These are phyloP conservation scores for Drosophila teissieri DNA, from an alignment of 1,140 invertebrate genomes.

Conservation along the genomic window DNA sequence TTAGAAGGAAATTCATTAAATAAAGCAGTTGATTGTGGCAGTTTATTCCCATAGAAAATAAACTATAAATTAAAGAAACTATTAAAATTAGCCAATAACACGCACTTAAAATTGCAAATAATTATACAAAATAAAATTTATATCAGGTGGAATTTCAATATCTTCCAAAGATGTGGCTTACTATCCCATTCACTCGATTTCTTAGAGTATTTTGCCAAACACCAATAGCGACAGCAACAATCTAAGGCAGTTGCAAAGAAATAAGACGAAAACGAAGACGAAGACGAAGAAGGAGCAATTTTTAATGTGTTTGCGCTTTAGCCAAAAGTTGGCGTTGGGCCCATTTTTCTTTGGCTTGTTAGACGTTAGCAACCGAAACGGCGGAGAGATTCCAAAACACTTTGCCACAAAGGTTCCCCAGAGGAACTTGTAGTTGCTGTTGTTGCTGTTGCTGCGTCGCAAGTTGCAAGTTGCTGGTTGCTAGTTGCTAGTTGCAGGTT, in stretches of 20 bases:
- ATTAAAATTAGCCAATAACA: no score
- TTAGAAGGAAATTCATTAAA: background rate
- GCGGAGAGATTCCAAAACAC: conserved; percentile 54
- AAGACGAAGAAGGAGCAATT: conserved; percentile 57
- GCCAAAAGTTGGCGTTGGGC: conserved; percentile 80
- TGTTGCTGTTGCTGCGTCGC: conserved; percentile 21
- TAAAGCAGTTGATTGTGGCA: no score
- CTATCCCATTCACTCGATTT: background rate
- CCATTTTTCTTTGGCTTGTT: conserved; percentile 83
- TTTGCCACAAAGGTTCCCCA: conserved; percentile 72
- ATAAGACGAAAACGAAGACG: background rate
- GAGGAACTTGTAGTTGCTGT: conserved; percentile 30
- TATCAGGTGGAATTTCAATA: background rate
- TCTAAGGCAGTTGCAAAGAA: conserved; percentile 22
- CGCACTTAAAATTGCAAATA: no score
- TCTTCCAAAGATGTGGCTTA: background rate
- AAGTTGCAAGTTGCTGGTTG: conserved; percentile 9
- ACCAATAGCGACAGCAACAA: conserved; percentile 32
- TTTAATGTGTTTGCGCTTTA: conserved; percentile 82
- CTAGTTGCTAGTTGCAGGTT: conserved; percentile 17
- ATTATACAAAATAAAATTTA: background rate
- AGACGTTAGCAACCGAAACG: conserved; percentile 51
- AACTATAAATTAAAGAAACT: no score
- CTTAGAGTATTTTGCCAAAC: conserved; percentile 32
- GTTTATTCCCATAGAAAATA: background rate